Evolutionary conservation across 53 echinoderm and acorn worm genomes (phyloP).

Genomic region (Holothuria leucospilota): DNA sequence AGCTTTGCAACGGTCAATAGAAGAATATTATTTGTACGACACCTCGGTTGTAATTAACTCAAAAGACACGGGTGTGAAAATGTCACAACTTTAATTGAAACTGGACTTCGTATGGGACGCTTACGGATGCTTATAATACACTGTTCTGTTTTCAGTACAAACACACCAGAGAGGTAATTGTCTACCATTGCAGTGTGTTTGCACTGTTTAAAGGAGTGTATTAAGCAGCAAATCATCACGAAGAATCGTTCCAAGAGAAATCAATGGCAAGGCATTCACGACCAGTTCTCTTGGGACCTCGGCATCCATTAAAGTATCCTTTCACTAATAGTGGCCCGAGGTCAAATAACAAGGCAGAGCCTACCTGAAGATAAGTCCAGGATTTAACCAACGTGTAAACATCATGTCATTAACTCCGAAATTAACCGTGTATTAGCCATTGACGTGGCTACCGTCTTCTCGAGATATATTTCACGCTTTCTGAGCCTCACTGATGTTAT

Average conservation of each 20-base stretch:
- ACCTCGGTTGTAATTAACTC: constrained; percentile 19
- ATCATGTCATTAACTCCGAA: constrained; percentile 2
- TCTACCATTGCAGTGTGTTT: no score
- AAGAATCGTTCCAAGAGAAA: background rate
- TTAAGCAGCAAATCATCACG: no score
- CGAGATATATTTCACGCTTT: no score
- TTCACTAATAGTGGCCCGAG: constrained; percentile 30
- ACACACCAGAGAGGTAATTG: background rate
- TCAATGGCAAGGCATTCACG: background rate
- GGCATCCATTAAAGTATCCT: constrained; percentile 8
- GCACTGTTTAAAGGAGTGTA: no score
- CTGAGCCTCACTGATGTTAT: no score
- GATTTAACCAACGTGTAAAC: background rate
- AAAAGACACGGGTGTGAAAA: constrained; percentile 13
- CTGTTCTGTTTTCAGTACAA: constrained; percentile 17
- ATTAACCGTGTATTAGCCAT: no score
- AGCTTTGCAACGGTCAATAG: background rate
- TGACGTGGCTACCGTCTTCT: no score
- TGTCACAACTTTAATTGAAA: constrained; percentile 20
- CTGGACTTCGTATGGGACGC: background rate
- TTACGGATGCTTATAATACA: constrained; percentile 8
- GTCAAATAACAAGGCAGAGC: constrained; percentile 1
- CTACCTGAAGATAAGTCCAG: background rate
- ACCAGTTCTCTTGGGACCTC: constrained; percentile 1
- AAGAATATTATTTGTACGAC: background rate